Evolutionary conservation across 1,140 invertebrate species (phyloP), one percentile per base, ranked within the genome.

Genomic region (Hylaeus volcanicus): DNA sequence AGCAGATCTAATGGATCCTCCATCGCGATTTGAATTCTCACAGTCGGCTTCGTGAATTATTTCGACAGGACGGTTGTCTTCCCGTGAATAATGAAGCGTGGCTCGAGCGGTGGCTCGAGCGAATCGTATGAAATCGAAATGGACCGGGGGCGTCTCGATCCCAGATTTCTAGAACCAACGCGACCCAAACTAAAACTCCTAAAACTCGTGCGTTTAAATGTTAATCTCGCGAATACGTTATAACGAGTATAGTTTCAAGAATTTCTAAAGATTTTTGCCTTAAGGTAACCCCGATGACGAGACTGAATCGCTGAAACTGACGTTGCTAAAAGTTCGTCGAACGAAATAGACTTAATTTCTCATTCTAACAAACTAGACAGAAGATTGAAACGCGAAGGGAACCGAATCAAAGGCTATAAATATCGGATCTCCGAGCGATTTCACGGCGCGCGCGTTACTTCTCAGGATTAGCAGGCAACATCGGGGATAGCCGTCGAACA

Each of bases 401-500:
- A 26, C 60, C 37, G 48, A 39, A 58, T 68, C 37, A 55, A 63
- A 77, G 55, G 58, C 8, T 26, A 39, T 9, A 14, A 39, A 56
- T 45, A 41, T 41, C 14, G 61, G 26, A 53, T 61, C 39, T 39
- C 48, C 45, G 45, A 68, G 45, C 79, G 55, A 74, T 80, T 69
- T 61, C 56, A 68, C 64, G 45, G 53, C 12, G 26, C 9, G 39
- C 79, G 73, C 68, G 60, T 82, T 66, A 55, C 78, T 87, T 85
- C 86, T 88, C 79, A 75, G 83, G 76, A 86, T 88, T 88, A 86
- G 78, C 72, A 65, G 80, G 70, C 81, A 78, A 51, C 71, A 64
- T 69, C 43, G 64, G 58, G 84, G 86, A 83, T 75, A 83, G 79
- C 82, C 77, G 80, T 81, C 77, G 80, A 78, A 76, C 6, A 41